These are phyloP conservation scores for Ochlodes sylvanus DNA, from an alignment of 2,888 invertebrate genomes.

Conservation along the genomic window DNA sequence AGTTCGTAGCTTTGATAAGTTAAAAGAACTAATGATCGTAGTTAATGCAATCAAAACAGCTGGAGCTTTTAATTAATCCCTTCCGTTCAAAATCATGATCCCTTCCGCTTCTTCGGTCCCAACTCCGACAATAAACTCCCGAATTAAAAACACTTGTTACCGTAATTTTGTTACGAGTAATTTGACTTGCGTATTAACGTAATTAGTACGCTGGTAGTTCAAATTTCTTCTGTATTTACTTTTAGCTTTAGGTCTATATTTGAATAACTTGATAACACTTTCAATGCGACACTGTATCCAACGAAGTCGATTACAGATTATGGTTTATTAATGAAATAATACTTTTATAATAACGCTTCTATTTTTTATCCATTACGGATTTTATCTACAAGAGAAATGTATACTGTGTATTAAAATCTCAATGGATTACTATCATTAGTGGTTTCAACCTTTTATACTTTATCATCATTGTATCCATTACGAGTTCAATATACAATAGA, in stretches of 20 bases:
- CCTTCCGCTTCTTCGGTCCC: constrained; percentile 6
- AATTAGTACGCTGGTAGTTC: neutral
- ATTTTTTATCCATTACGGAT: neutral
- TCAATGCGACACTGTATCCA: neutral
- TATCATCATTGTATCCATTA: neutral
- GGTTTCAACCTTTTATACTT: neutral
- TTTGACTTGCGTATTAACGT: constrained; percentile 29
- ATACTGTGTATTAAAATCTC: neutral
- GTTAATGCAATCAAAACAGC: constrained; percentile 13
- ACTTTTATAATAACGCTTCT: neutral
- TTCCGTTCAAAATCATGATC: constrained; percentile 26
- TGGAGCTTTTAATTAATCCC: constrained; percentile 12
- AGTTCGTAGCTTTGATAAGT: neutral
- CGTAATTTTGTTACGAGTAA: constrained; percentile 33
- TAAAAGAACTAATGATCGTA: neutral
- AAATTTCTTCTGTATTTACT: neutral
- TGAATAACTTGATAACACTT: neutral
- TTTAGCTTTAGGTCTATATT: neutral
- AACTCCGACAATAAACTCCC: constrained; percentile 18
- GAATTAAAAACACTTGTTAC: constrained; percentile 33
- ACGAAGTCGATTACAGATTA: neutral
- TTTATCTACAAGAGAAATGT: neutral
- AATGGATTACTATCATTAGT: neutral
- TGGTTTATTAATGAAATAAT: constrained; percentile 17
- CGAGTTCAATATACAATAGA: neutral